Base-by-base conservation (phyloP, 2,797 vertebrate species). In the Neosilurus hyrtlii region DNA sequence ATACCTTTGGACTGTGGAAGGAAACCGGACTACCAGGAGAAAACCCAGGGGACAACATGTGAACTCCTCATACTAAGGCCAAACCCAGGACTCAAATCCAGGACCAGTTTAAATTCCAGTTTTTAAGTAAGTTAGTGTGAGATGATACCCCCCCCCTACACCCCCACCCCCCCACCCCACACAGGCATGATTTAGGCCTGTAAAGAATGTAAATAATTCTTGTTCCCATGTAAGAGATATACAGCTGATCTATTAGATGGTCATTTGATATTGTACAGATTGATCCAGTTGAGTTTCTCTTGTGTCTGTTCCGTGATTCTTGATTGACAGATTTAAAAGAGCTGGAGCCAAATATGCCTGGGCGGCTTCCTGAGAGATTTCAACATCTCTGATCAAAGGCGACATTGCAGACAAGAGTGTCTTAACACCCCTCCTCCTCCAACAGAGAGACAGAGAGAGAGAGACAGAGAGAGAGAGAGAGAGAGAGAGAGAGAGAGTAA, bases 241-340 rank as follows among this genome's bases (percentile, higher is more conserved):
- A 84, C 57, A 37, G 61, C 63, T 78, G 85, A 86, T 85, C 49
- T 86, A 81, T 81, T 86, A 86, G 84, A 87, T 81, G 85, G 85
- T 84, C 80, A 85, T 86, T 80, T 86, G 80, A 90, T 91, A 85
- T 83, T 83, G 79, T 86, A 87, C 83, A 81, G 85, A 89, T 91
- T 82, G 88, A 76, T 81, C 80, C 66, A 79, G 84, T 89, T 82
- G 72, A 81, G 83, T 87, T 82, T 81, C 68, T 81, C 80, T 87
- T 63, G 66, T 86, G 87, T 81, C 81, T 86, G 83, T 63, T 67
- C 63, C 52, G 63, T 82, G 83, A 61, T 35, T 62, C 65, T 81
- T 90, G 90, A 92, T 88, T 89, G 90, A 83, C 89, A 86, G 80
- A 61, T 86, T 84, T 73, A 87, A 90, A 92, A 89, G 82, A 82